Evolutionary conservation across 2,113 vertebrate genomes (phyloP), one percentile per base, ranked within the genome.

Genomic region (Sporophila hypoxantha): DNA sequence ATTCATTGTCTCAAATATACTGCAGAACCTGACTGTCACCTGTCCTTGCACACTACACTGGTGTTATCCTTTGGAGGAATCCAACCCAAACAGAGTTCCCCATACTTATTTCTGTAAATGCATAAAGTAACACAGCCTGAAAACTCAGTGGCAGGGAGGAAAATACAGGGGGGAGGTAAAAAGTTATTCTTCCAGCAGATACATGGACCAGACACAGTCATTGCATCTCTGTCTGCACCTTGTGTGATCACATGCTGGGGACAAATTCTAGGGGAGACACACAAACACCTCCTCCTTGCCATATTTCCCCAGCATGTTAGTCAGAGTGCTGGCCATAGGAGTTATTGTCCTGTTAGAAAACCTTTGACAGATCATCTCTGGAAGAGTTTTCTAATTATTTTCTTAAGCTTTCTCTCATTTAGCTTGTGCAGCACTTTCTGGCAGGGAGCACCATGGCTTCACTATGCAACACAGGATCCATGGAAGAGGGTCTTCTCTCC

Each of bases 381-480:
- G 18, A n/a, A 60, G 18, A 59, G 36, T 27, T 70, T 62, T 69
- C 14, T 30, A 3, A 49, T 18, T 9, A 2, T 6, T 6, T 39
- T 37, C 37, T 34, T 15, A 42, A 65, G 27, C 3, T 80, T 73
- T 62, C 23, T 70, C 20, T 46, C 47, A 19, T 73, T 76, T 3
- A 14, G 16, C 53, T n/a, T 56, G 39, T 39, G 78, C 65, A 70
- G n/a, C 29, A 13, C 23, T 34, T 75, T 52, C 62, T 70, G 73
- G 19, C 36, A 47, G n/a, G 60, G 73, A 87, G 44, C 6, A 67
- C 13, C 64, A 17, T 1, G 6, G 47, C 53, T 70, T 79, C 3
- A 0, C 37, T 59, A 2, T 12, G 23, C 30, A 73, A 29, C 1
- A 2, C 8, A 32, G 19, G 39, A 70, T 42, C 49, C 26, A 5